Conservation (phyloP, 2,113 vertebrate species). For the Pelecanus crispus region DNA sequence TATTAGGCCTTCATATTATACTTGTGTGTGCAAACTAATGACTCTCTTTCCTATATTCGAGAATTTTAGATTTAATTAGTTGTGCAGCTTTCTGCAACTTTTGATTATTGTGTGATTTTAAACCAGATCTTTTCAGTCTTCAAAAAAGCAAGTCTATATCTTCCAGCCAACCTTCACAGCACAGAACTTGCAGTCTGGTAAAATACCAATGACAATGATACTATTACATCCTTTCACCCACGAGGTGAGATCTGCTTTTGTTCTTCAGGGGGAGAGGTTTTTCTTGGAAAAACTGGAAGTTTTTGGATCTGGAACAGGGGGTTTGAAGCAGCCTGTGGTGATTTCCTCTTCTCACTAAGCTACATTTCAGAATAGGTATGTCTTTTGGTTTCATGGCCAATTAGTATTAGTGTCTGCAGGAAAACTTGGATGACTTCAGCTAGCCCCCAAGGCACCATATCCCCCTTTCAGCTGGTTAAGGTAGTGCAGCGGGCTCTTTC, state of each 20-base stretch:
- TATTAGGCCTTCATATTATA: neutral
- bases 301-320: neutral
- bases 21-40: neutral
- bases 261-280: neutral
- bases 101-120: neutral
- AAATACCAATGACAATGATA: neutral
- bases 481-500: neutral
- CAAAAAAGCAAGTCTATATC: neutral
- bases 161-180: neutral
- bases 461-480: neutral
- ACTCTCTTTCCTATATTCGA: neutral
- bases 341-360: neutral
- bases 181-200: neutral
- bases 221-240: neutral
- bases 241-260: neutral
- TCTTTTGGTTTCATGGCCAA: neutral
- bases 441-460: neutral
- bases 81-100: neutral
- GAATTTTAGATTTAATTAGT: neutral
- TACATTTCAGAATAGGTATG: neutral
- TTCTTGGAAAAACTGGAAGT: too few relatives aligned
- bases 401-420: neutral
- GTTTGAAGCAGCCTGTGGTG: neutral
- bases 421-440: neutral
- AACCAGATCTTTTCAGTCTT: neutral